phyloP scores from a whole-genome alignment of 2,797 vertebrate genomes.

The Picus viridis region DNA sequence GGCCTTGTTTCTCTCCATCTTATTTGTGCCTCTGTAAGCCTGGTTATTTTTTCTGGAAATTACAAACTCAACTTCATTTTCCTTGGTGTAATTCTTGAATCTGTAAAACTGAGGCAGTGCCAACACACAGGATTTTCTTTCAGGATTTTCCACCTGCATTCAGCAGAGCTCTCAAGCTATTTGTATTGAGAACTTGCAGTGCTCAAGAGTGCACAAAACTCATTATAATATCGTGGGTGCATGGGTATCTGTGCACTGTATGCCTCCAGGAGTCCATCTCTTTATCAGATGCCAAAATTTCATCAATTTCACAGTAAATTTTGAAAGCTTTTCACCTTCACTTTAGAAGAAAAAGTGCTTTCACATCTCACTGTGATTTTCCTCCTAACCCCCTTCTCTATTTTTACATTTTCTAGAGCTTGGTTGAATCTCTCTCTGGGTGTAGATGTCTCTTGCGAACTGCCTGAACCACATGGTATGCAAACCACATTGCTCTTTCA shows the following conservation, averaged over 20 bases:
- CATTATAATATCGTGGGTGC: background rate
- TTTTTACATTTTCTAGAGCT: background rate
- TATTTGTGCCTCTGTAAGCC: background rate
- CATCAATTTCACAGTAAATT: background rate
- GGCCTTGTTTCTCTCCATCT: background rate
- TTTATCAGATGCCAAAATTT: background rate
- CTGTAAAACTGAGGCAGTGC: background rate
- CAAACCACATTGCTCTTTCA: background rate
- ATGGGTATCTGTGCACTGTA: background rate
- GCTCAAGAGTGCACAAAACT: background rate
- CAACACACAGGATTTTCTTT: background rate
- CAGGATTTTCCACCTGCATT: background rate
- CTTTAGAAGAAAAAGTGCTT: background rate
- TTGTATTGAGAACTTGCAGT: background rate
- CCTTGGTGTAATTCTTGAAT: background rate
- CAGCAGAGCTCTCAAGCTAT: background rate
- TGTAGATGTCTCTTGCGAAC: background rate
- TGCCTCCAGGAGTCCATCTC: background rate
- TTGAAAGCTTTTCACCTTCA: background rate
- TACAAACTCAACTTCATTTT: background rate
- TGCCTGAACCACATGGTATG: background rate
- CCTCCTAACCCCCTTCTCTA: background rate
- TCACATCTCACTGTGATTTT: background rate
- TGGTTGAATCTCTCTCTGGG: background rate
- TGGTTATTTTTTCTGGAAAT: slow-evolving; percentile 2